Base-by-base conservation (phyloP, 2,888 invertebrate genomes). In the Crocallis elinguaria region DNA sequence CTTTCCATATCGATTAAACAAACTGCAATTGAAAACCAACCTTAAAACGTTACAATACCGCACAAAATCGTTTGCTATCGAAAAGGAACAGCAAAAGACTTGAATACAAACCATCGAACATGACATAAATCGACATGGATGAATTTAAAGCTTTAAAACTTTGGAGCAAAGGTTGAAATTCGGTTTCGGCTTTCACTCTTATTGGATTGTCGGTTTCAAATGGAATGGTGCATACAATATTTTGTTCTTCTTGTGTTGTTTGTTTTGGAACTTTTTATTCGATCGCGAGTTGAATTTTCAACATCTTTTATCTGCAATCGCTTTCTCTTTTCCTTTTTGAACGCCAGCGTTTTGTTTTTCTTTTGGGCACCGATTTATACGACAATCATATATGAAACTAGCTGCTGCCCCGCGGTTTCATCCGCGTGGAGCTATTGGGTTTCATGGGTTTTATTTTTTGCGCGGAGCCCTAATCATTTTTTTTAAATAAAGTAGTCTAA, bases 121-220 rank as follows among this genome's bases (percentile, higher is more conserved):
- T 27, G 17, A 12, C 36, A 14, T 41, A 12, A 32, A n/a, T 38
- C 11, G n/a, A 52, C 21, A 42, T 0, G 3, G 8, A 17, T 7
- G 23, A 33, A 33, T 42, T 52, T 21, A 3, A 21, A 48, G 16
- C 27, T 39, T 46, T 45, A 29, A 39, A 32, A 30, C 8, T 32
- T 23, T n/a, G 50, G 49, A 42, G 62, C 64, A 52, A 62, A 64
- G 58, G 52, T 50, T 41, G 17, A 19, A 56, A 55, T 64, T 27
- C 14, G 30, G 12, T 50, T 57, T 62, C 14, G 37, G 33, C 45
- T 38, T 13, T 19, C 33, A 19, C 23, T 52, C 54, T 64, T 73
- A 76, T 78, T 77, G 69, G 67, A 72, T 73, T 71, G 62, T 21
- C 46, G 45, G 59, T 21, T 51, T 64, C 67, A 69, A 73, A 76